These are phyloP conservation scores for Atta colombica DNA, from an alignment of 1,140 invertebrate genomes.

Conservation along the genomic window DNA sequence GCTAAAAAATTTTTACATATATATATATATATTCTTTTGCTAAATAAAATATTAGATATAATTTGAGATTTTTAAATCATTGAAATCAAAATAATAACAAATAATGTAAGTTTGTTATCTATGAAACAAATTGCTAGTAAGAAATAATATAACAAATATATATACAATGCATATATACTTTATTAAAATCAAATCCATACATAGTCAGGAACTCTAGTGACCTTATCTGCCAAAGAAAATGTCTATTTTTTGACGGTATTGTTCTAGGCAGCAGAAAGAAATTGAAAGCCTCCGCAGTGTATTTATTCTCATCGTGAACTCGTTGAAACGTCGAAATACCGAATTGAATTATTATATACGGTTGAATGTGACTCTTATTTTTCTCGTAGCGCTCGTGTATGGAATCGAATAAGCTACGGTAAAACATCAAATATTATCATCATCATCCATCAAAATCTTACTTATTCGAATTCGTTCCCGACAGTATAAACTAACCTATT, in stretches of 20 bases:
- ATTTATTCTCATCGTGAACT: conserved; percentile 87
- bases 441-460: background rate
- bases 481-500: conserved; percentile 85
- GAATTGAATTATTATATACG: conserved; percentile 89
- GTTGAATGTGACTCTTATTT: conserved; percentile 87
- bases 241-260: conserved; percentile 88
- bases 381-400: conserved; percentile 88
- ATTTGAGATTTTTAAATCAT: conserved; percentile 31
- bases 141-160: conserved; percentile 25
- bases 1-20: conserved; percentile 85
- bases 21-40: conserved; percentile 5
- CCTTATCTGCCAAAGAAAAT: conserved; percentile 89
- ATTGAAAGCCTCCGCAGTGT: conserved; percentile 88
- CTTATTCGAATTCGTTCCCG: background rate
- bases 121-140: conserved; percentile 24
- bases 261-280: conserved; percentile 90
- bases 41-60: background rate
- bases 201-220: conserved; percentile 89
- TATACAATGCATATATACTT: conserved; percentile 86
- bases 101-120: too few species aligned
- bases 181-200: conserved; percentile 92
- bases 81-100: too few species aligned
- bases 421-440: background rate
- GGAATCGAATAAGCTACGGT: conserved; percentile 90
- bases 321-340: conserved; percentile 89